Conservation (phyloP, 2,888 invertebrate genomes). For the Lithosia quadra region DNA sequence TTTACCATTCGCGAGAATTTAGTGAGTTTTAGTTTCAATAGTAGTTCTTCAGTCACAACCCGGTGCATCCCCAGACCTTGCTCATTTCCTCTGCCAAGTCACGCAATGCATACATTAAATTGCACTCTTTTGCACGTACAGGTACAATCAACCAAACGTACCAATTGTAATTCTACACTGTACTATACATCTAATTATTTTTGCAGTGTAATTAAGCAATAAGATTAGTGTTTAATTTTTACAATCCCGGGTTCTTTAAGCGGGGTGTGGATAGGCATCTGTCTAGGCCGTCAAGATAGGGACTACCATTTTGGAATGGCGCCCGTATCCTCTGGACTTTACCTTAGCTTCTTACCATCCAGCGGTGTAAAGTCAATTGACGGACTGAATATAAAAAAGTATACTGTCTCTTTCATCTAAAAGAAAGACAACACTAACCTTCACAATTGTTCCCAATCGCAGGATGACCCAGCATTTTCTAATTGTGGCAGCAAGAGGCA, state of each 20-base stretch:
- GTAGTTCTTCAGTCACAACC: constrained; percentile 52
- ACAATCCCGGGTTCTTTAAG: too few relatives aligned
- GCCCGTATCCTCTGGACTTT: too few relatives aligned
- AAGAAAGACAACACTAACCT: constrained; percentile 1
- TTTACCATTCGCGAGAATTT: constrained; percentile 16
- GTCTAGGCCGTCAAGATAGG: too few relatives aligned
- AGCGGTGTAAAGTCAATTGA: too few relatives aligned
- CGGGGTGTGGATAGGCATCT: too few relatives aligned
- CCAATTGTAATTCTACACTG: neutral
- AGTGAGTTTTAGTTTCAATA: constrained; percentile 31
- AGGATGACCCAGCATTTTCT: constrained; percentile 42
- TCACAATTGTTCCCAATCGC: constrained; percentile 39
- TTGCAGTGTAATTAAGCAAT: too few relatives aligned
- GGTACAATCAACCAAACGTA: neutral
- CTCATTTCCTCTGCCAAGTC: constrained; percentile 54
- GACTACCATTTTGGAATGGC: too few relatives aligned
- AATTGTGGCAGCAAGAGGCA: constrained; percentile 23
- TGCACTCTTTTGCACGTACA: constrained; percentile 27
- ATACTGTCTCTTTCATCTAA: constrained; percentile 7
- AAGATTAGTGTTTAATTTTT: too few relatives aligned
- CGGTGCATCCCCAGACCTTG: constrained; percentile 57
- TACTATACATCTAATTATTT: neutral
- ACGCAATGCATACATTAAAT: constrained; percentile 40
- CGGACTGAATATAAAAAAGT: too few relatives aligned
- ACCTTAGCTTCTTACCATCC: too few relatives aligned